Base-by-base conservation (phyloP, 2,113 vertebrate genomes). In the Furnarius figulus region DNA sequence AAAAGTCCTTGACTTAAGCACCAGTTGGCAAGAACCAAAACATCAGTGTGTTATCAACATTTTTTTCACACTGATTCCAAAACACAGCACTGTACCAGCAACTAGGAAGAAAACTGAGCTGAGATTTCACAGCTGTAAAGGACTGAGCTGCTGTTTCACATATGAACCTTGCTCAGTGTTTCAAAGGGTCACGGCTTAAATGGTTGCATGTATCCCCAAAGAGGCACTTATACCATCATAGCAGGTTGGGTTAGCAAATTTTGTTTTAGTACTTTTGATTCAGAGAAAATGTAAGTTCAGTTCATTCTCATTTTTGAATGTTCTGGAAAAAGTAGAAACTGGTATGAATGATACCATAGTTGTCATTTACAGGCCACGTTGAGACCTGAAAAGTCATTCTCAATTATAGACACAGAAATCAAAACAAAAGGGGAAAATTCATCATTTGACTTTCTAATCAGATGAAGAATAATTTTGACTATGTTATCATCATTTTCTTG, bases 401-500 rank as follows among this genome's bases (percentile, higher is more conserved):
- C 97, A 97, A 93, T 92, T 91, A 91, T 37, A 94, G 77, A 37
- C 59, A 85, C 46, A 87, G 80, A 78, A 90, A 96, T 85, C 18
- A 97, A 95, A 96, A 35, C 17, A 95, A 80, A 97, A 95, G 93
- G n/a, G 63, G 24, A 94, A 87, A 94, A 95, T 81, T 91, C 21
- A 90, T 94, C 33, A 86, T 86, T 93, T 52, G 61, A 84, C 49
- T 81, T 97, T 90, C 94, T 97, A 97, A 95, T 96, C 85, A 94
- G 70, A 49, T 91, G 58, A 88, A 96, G 97, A 97, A 83, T 91
- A 86, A 63, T 77, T 93, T 67, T 77, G 13, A 56, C 95, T 31
- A 39, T 53, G 33, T 90, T 97, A 95, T 96, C 40, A 84, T 22
- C 25, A 89, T 42, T 93, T 97, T 92, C 39, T 81, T 93, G 61